Percentiles rank a stretch among this genome's conserved stretches.
These are phyloP conservation scores for Cryptocephalus moraei DNA, from an alignment of 2,888 invertebrate species.

Conservation along the genomic window DNA sequence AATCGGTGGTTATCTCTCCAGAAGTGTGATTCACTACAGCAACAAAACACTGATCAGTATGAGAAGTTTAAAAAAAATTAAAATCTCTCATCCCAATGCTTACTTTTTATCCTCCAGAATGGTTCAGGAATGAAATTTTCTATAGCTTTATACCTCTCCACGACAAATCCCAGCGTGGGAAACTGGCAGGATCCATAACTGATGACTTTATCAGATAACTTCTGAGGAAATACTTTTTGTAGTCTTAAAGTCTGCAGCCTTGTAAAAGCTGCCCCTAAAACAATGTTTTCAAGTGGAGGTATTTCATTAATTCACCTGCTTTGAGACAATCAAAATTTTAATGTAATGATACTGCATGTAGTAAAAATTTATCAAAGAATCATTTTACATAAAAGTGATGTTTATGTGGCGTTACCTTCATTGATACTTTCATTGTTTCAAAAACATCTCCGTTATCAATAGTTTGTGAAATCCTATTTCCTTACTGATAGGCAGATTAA, in stretches of 20 bases:
- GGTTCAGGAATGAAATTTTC: constrained; percentile 84
- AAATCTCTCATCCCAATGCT: constrained; percentile 2
- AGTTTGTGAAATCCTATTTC: too few species aligned
- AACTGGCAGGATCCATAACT: constrained; percentile 99
- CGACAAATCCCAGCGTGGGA: constrained; percentile 99
- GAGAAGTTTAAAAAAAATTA: background rate
- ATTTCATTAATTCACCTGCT: too few species aligned
- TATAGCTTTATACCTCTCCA: constrained; percentile 87
- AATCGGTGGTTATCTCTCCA: constrained; percentile 72
- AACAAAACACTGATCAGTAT: constrained; percentile 1
- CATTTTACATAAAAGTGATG: too few species aligned
- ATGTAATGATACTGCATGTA: too few species aligned
- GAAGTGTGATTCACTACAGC: constrained; percentile 65
- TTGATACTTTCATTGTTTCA: too few species aligned
- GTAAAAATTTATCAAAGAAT: too few species aligned
- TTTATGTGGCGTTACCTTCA: too few species aligned
- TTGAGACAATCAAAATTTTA: too few species aligned
- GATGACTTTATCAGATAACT: constrained; percentile 67
- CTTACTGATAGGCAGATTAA: too few species aligned
- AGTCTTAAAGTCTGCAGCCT: constrained; percentile 90
- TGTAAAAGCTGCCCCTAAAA: constrained; percentile 89
- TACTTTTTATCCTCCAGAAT: constrained; percentile 93
- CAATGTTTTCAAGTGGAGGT: background rate
- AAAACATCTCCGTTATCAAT: too few species aligned
- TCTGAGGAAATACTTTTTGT: constrained; percentile 66